Conservation (phyloP, 2,113 vertebrate species). For the Cebus imitator region DNA sequence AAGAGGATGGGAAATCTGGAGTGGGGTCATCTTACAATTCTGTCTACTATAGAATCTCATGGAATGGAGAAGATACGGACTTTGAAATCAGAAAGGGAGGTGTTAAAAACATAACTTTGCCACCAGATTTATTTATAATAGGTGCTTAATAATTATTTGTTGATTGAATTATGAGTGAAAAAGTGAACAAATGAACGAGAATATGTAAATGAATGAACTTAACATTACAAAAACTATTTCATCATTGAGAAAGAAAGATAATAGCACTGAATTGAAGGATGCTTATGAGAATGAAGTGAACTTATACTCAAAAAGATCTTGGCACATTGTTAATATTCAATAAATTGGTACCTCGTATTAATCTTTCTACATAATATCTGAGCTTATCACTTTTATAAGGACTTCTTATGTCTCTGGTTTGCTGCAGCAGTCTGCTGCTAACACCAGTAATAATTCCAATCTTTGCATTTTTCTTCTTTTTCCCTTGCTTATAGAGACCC, state of each 20-base stretch:
- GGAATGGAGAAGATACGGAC: neutral
- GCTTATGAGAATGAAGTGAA: neutral
- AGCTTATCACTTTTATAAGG: neutral
- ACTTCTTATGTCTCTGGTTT: neutral
- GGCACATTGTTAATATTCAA: neutral
- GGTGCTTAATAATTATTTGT: neutral
- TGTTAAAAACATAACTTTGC: neutral
- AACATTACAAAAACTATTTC: neutral
- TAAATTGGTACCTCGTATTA: neutral
- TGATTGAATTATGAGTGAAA: neutral
- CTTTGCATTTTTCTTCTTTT: neutral
- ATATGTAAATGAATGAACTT: neutral
- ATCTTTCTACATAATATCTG: neutral
- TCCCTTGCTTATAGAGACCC: neutral
- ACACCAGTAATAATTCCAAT: too few relatives aligned
- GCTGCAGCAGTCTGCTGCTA: neutral
- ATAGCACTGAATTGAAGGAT: neutral
- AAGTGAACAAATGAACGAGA: neutral
- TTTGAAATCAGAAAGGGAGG: neutral
- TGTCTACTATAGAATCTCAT: neutral
- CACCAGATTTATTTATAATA: neutral
- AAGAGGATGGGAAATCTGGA: neutral
- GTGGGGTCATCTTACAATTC: neutral
- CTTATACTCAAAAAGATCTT: neutral
- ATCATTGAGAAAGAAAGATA: neutral